Evolutionary conservation across 2,113 vertebrate species (phyloP).

Genomic region (Tragelaphus scriptus): DNA sequence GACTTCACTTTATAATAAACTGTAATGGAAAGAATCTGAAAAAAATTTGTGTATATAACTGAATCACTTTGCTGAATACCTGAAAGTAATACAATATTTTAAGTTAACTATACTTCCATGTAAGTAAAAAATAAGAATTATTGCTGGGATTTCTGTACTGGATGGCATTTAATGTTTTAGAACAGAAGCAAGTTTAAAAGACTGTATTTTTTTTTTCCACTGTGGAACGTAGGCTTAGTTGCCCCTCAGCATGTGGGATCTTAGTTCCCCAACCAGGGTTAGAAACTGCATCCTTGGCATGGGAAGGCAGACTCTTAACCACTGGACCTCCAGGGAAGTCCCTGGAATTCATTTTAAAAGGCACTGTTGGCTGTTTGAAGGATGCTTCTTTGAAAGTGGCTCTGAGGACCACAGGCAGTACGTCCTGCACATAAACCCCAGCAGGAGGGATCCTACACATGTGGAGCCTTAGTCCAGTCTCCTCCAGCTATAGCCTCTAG

Average conservation of each 20-base stretch:
- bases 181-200: not conserved
- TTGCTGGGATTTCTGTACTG: too few relatives aligned
- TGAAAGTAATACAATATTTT: not conserved
- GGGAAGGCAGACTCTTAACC: not conserved
- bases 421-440: not conserved
- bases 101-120: not conserved
- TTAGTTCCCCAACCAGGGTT: not conserved
- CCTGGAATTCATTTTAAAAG: not conserved
- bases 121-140: not conserved
- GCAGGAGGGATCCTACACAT: not conserved
- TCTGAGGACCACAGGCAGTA: not conserved
- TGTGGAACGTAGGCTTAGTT: not conserved
- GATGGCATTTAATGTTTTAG: not conserved
- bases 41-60: too few relatives aligned
- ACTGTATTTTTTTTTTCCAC: not conserved
- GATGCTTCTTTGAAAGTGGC: not conserved
- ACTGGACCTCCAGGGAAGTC: not conserved
- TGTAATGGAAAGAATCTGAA: too few relatives aligned
- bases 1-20: too few relatives aligned
- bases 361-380: not conserved
- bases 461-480: not conserved
- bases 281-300: not conserved
- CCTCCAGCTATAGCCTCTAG: not conserved
- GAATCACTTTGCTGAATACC: not conserved
- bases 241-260: not conserved